phyloP scores from a whole-genome alignment of 2,113 vertebrate species.

The Prolemur simus region DNA sequence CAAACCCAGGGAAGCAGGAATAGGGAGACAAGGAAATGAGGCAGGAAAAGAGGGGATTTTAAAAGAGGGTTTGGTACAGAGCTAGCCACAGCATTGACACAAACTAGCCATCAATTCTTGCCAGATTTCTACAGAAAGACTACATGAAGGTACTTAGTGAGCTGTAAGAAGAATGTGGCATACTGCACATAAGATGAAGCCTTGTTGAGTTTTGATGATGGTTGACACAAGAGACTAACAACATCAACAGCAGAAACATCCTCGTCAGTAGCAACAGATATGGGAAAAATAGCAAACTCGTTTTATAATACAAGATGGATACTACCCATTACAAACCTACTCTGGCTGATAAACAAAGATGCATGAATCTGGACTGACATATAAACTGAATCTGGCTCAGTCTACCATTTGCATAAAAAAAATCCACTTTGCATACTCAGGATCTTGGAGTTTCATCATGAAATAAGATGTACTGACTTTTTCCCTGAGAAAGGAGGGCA shows the following conservation, averaged over 20 bases:
- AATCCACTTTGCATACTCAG: not conserved
- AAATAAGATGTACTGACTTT: not conserved
- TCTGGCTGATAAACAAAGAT: not conserved
- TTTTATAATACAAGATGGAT: rapidly evolving
- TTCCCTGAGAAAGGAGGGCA: not conserved
- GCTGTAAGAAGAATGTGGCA: not conserved
- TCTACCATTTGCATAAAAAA: not conserved
- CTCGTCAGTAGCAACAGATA: rapidly evolving
- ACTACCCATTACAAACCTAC: not conserved
- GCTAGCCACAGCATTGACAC: not conserved
- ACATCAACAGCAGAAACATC: rapidly evolving
- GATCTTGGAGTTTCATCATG: not conserved
- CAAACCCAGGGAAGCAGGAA: not conserved
- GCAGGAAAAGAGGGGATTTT: not conserved
- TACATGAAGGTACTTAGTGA: not conserved
- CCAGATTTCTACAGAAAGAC: not conserved
- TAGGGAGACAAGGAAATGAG: not conserved
- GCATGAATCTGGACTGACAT: not conserved
- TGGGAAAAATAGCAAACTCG: not conserved
- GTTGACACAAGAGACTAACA: not conserved
- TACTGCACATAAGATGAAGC: rapidly evolving
- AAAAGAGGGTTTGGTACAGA: not conserved
- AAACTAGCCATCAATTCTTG: not conserved
- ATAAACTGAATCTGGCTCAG: not conserved
- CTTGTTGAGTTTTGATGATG: not conserved